A percentile compares a stretch with the other conserved stretches of the same genome.
phyloP scores from a whole-genome alignment of 1,140 invertebrate species.

The Drosophila lowei region DNA sequence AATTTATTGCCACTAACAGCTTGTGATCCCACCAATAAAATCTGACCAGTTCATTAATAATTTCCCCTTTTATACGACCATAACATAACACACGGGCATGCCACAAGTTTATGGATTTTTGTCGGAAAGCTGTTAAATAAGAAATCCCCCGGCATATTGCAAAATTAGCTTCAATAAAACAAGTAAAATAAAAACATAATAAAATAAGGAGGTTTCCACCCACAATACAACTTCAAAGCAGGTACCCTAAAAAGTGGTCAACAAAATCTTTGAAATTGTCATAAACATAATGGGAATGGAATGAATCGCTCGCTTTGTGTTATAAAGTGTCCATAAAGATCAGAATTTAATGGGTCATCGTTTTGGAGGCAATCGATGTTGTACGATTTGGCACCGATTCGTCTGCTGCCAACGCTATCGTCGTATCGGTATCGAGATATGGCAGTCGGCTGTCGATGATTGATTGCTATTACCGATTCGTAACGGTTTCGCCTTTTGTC shows the following conservation, averaged over 20 bases:
- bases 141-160: constrained; percentile 15
- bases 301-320: constrained; percentile 16
- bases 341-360: constrained; percentile 57
- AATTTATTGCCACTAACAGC: too few relatives aligned
- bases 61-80: not conserved
- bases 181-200: constrained; percentile 16
- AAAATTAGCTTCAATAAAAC: constrained; percentile 41
- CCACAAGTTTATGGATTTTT: constrained; percentile 10
- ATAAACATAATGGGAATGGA: constrained; percentile 24
- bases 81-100: not conserved
- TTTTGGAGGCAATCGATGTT: constrained; percentile 36
- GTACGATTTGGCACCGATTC: constrained; percentile 62
- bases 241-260: constrained; percentile 23
- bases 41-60: constrained; percentile 3
- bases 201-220: constrained; percentile 14
- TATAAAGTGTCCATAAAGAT: constrained; percentile 55
- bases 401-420: constrained; percentile 60
- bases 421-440: constrained; percentile 36
- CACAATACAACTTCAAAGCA: constrained; percentile 32
- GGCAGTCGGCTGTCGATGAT: constrained; percentile 47
- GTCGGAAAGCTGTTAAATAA: constrained; percentile 18
- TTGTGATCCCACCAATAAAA: too few relatives aligned
- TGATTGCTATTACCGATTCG: constrained; percentile 62
- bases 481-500: constrained; percentile 64
- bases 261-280: constrained; percentile 22